Conservation (phyloP, 2,113 vertebrate genomes). For the Sebastes fasciatus region DNA sequence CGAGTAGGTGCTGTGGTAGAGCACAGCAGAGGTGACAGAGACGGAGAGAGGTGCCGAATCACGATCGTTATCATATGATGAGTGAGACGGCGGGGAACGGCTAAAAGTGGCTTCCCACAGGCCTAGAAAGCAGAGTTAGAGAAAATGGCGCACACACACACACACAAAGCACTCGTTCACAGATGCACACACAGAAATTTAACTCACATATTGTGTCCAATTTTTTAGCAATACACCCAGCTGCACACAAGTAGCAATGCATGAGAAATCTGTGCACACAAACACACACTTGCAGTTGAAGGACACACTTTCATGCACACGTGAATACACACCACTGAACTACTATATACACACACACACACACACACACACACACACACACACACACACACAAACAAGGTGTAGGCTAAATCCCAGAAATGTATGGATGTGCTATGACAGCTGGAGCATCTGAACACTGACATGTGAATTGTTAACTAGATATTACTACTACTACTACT, state of each 20-base stretch:
- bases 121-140: constrained; percentile 24
- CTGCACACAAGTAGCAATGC: neutral
- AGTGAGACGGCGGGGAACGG: constrained; percentile 10
- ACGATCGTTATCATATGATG: constrained; percentile 61
- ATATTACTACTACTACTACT: too few species aligned
- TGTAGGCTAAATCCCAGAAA: too few species aligned
- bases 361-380: neutral
- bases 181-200: constrained; percentile 12
- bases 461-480: too few species aligned
- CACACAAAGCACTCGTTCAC: constrained; percentile 28
- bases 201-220: constrained; percentile 2
- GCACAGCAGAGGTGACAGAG: constrained; percentile 19
- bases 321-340: neutral
- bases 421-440: too few species aligned
- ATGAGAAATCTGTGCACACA: neutral
- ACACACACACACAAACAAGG: constrained; percentile 9
- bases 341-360: too few species aligned
- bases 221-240: constrained; percentile 15
- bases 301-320: too few species aligned
- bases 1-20: constrained; percentile 18
- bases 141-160: constrained; percentile 9
- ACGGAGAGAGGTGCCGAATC: constrained; percentile 9
- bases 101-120: constrained; percentile 28
- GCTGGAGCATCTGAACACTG: too few species aligned
- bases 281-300: neutral